Evolutionary conservation across 1,140 invertebrate genomes (phyloP).

Genomic region (Drosophila sproati): DNA sequence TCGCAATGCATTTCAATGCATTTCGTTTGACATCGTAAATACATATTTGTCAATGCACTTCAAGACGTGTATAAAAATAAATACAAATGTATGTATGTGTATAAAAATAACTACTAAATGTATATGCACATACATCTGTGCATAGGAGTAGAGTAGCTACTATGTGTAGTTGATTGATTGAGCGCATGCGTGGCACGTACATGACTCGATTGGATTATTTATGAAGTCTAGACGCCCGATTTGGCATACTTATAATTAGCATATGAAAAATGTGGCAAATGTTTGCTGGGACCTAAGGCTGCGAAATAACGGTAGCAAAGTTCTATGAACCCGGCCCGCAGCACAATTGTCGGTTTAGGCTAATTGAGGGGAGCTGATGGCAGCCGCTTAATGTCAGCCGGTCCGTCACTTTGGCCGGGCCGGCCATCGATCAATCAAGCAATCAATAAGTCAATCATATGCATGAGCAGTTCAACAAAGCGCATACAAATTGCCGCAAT

Average conservation of each 20-base stretch:
- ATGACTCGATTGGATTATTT: slow-evolving; percentile 60
- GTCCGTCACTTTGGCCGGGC: slow-evolving; percentile 67
- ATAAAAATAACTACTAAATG: slow-evolving; percentile 41
- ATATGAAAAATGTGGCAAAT: slow-evolving; percentile 33
- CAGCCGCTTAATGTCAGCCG: slow-evolving; percentile 70
- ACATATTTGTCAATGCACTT: slow-evolving; percentile 73
- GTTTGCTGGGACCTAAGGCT: not conserved
- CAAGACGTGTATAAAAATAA: slow-evolving; percentile 36
- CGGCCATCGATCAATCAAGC: slow-evolving; percentile 64
- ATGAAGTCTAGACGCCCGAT: slow-evolving; percentile 76
- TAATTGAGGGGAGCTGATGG: slow-evolving; percentile 60
- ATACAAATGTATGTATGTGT: not conserved
- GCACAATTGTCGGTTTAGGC: slow-evolving; percentile 48
- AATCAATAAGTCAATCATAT: slow-evolving; percentile 83
- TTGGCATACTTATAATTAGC: slow-evolving; percentile 75
- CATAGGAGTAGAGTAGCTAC: slow-evolving; percentile 20
- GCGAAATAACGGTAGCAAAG: slow-evolving; percentile 60
- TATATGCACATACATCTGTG: not conserved
- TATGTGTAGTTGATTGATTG: slow-evolving; percentile 8
- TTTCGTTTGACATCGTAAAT: slow-evolving; percentile 76
- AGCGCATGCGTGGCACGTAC: slow-evolving; percentile 69
- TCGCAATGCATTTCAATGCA: slow-evolving; percentile 71
- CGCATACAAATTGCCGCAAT: slow-evolving; percentile 79
- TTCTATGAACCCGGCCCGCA: slow-evolving; percentile 65
- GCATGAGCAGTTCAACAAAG: slow-evolving; percentile 67